Percentiles rank a stretch among this genome's conserved stretches.
Evolutionary conservation across 2,797 vertebrate genomes (phyloP).

Genomic region (Bradypodion pumilum): DNA sequence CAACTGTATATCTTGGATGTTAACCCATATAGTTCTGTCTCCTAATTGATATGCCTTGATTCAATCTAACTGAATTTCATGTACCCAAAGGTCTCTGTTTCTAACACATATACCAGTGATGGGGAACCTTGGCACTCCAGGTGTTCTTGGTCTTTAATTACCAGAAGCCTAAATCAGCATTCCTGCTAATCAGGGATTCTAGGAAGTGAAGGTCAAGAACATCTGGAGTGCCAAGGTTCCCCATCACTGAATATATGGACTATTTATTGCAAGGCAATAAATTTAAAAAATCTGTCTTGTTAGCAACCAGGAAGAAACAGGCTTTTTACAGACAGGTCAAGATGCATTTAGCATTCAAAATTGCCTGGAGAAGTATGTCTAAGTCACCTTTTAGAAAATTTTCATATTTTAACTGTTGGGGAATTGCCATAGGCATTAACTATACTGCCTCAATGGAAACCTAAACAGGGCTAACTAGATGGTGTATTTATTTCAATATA

Average conservation of each 20-base stretch:
- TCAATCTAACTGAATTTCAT: not conserved
- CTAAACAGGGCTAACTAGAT: conserved; percentile 46
- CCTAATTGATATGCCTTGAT: not conserved
- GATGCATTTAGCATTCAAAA: not conserved
- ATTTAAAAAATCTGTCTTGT: not conserved
- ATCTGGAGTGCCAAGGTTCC: no score
- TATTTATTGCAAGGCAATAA: not conserved
- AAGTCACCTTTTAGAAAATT: conserved; percentile 14
- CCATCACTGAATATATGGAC: no score
- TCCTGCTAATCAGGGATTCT: no score
- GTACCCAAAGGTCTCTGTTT: not conserved
- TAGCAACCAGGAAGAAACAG: not conserved
- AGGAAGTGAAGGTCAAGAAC: no score
- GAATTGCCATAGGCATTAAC: conserved; percentile 40
- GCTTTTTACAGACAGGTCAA: not conserved
- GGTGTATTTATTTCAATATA: conserved; percentile 49
- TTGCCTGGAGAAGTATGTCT: not conserved
- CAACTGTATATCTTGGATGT: not conserved
- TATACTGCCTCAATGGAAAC: conserved; percentile 43
- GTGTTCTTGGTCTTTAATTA: no score
- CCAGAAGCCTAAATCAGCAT: no score
- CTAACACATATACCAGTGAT: not conserved
- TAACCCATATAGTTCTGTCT: not conserved
- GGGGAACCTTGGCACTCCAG: no score
- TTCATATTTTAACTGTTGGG: conserved; percentile 46